phyloP scores from a whole-genome alignment of 1,140 invertebrate genomes.

The Acyrthosiphon pisum region DNA sequence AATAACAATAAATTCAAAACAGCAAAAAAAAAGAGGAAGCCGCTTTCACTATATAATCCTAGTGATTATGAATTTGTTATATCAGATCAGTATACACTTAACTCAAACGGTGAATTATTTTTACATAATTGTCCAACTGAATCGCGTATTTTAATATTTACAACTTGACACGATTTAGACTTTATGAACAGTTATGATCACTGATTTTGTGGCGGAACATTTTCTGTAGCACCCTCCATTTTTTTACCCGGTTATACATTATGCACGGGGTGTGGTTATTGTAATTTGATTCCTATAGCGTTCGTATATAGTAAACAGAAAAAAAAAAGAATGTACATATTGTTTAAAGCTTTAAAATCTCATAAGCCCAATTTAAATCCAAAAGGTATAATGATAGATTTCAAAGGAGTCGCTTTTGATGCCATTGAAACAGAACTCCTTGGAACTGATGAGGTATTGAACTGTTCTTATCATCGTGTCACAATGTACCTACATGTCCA shows the following conservation, averaged over 20 bases:
- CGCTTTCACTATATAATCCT: background rate
- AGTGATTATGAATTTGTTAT: background rate
- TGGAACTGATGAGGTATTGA: background rate
- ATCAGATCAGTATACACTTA: background rate
- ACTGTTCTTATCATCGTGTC: background rate
- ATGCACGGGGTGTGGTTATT: background rate
- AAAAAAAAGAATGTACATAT: background rate
- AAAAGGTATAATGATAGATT: constrained; percentile 1
- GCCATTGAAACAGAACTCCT: background rate
- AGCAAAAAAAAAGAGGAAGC: background rate
- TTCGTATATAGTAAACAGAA: background rate
- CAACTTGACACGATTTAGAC: no score
- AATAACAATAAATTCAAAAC: background rate
- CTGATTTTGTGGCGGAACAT: background rate
- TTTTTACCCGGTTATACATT: background rate
- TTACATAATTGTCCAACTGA: background rate
- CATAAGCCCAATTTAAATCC: background rate
- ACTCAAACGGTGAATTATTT: background rate
- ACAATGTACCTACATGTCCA: background rate
- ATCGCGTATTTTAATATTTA: background rate
- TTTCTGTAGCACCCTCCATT: background rate
- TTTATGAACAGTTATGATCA: no score
- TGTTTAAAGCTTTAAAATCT: background rate
- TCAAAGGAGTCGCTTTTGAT: background rate
- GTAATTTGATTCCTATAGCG: background rate